A percentile compares a stretch with the other conserved stretches of the same genome.
phyloP scores from a whole-genome alignment of 1,140 invertebrate species.

The Carcinoscorpius rotundicauda region DNA sequence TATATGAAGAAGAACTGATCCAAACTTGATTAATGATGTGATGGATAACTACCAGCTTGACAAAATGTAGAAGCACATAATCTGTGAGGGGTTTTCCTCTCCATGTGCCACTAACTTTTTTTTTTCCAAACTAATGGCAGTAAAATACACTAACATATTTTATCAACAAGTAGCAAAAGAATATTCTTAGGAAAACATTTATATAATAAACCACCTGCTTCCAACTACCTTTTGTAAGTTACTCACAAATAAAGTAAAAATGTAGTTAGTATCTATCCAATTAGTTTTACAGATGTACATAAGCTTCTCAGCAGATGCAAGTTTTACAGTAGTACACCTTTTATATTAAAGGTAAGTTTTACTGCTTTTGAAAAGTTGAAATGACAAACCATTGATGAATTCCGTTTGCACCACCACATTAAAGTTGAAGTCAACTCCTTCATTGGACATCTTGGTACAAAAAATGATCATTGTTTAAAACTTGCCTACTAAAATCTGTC shows the following conservation, averaged over 20 bases:
- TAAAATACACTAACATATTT: no score
- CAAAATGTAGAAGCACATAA: no score
- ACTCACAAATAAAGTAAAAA: conserved; percentile 9
- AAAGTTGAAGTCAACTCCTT: conserved; percentile 80
- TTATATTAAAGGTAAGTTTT: conserved; percentile 92
- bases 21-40: no score
- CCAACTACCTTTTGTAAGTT: no score
- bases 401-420: conserved; percentile 95
- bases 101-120: no score
- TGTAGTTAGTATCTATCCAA: conserved; percentile 46
- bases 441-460: conserved; percentile 80
- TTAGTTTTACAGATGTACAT: conserved; percentile 98
- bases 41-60: no score
- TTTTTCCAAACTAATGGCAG: no score
- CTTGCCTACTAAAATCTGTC: conserved; percentile 91
- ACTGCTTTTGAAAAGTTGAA: conserved; percentile 93
- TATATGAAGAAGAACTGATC: no score
- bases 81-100: no score
- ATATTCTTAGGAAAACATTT: no score
- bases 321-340: conserved; percentile 74
- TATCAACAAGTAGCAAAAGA: no score
- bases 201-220: no score
- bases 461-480: conserved; percentile 98
- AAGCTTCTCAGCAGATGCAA: conserved; percentile 90
- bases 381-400: conserved; percentile 97